A percentile compares a stretch with the other conserved stretches of the same genome.
Conservation (phyloP, 92 coral and sea anemone genomes). For the Blastomussa wellsi region DNA sequence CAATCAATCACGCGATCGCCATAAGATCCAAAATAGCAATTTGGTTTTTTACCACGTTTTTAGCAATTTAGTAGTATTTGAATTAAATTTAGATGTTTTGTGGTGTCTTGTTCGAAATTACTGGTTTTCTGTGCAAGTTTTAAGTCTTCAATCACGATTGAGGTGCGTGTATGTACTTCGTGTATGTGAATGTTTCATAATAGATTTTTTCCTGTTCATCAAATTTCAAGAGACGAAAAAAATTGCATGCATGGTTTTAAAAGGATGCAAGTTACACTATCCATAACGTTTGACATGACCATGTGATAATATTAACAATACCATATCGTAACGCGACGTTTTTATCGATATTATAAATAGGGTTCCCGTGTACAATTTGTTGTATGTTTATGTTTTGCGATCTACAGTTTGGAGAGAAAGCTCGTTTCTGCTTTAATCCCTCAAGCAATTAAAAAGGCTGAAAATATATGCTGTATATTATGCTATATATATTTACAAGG, state of each 20-base stretch:
- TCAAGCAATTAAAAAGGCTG: background rate
- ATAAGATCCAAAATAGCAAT: background rate
- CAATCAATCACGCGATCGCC: background rate
- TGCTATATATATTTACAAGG: conserved; percentile 8
- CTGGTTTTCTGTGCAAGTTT: background rate
- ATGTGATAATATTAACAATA: background rate
- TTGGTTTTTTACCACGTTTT: background rate
- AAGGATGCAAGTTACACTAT: background rate
- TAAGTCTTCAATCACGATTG: background rate
- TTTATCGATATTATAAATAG: background rate
- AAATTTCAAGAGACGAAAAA: background rate
- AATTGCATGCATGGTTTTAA: background rate
- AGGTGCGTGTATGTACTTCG: background rate
- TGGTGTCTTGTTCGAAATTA: background rate
- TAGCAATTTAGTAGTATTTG: background rate
- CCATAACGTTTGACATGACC: background rate
- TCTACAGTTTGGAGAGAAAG: background rate
- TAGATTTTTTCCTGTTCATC: background rate
- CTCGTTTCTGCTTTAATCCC: background rate
- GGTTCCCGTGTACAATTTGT: background rate
- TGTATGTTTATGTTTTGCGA: background rate
- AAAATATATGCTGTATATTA: background rate
- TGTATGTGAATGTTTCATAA: background rate
- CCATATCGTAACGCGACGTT: background rate
- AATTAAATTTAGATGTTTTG: background rate